Conservation (phyloP, 1,140 invertebrate species). For the Orchesella cincta region DNA sequence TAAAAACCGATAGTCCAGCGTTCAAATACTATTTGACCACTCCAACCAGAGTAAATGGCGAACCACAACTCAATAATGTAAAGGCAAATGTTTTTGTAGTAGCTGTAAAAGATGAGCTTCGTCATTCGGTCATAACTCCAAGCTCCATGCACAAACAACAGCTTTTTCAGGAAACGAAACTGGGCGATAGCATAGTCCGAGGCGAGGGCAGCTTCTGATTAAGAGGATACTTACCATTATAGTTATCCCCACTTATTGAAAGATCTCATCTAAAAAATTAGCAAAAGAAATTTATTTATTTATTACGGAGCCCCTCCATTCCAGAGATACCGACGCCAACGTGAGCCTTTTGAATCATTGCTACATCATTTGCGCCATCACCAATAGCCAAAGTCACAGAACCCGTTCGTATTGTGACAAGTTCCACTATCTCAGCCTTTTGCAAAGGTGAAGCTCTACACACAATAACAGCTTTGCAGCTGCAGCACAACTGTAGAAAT, state of each 20-base stretch:
- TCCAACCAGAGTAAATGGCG: slow-evolving; percentile 96
- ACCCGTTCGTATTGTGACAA: slow-evolving; percentile 82
- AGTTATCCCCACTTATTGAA: background rate
- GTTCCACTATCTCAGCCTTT: slow-evolving; percentile 94
- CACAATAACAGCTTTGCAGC: slow-evolving; percentile 95
- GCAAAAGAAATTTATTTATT: too few relatives aligned
- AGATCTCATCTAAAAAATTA: background rate
- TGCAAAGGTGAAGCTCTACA: slow-evolving; percentile 98
- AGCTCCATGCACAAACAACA: slow-evolving; percentile 95
- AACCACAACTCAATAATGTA: slow-evolving; percentile 99
- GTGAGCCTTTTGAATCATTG: slow-evolving; percentile 96
- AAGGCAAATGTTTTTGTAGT: slow-evolving; percentile 99
- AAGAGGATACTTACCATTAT: background rate
- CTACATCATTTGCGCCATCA: slow-evolving; percentile 99
- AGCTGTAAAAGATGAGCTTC: slow-evolving; percentile 98
- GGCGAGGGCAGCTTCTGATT: slow-evolving; percentile 91
- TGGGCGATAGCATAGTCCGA: slow-evolving; percentile 96
- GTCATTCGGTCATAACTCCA: slow-evolving; percentile 98
- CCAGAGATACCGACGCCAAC: slow-evolving; percentile 97
- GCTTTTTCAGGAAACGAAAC: slow-evolving; percentile 84
- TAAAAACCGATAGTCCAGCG: slow-evolving; percentile 97
- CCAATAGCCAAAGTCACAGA: slow-evolving; percentile 94
- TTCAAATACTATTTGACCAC: slow-evolving; percentile 97
- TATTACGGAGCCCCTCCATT: slow-evolving; percentile 88
- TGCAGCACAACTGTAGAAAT: slow-evolving; percentile 89